Conservation (phyloP, 2,888 invertebrate genomes). For the Cremastobaeus sp. region DNA sequence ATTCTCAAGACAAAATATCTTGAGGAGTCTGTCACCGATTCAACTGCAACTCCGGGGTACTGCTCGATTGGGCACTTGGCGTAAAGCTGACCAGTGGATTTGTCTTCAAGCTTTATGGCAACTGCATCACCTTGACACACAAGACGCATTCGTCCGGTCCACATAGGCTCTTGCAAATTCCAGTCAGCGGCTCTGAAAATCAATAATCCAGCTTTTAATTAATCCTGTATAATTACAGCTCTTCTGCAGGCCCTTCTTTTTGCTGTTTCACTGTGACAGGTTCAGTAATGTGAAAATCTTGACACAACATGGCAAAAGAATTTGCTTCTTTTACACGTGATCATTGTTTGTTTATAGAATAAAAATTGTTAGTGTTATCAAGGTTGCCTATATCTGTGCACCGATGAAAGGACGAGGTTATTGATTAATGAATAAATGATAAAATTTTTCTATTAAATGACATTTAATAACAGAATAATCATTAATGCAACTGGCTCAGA, state of each 20-base stretch:
- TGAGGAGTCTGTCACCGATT: slow-evolving; percentile 97
- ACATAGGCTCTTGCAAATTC: slow-evolving; percentile 98
- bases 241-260: not conserved
- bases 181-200: slow-evolving; percentile 96
- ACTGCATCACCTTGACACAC: slow-evolving; percentile 93
- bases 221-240: not conserved
- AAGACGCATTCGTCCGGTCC: slow-evolving; percentile 97
- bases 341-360: too few species aligned
- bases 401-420: too few species aligned
- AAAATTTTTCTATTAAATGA: too few species aligned
- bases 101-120: slow-evolving; percentile 96
- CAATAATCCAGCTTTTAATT: slow-evolving; percentile 33
- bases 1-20: slow-evolving; percentile 97
- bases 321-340: too few species aligned
- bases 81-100: slow-evolving; percentile 93
- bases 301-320: too few species aligned
- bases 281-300: too few species aligned
- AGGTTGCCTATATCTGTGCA: too few species aligned
- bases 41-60: slow-evolving; percentile 96
- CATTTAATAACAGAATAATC: too few species aligned
- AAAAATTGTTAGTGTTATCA: too few species aligned
- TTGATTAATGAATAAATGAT: too few species aligned
- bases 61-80: slow-evolving; percentile 97
- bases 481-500: too few species aligned
- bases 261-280: not conserved